Evolutionary conservation across 1,140 invertebrate species (phyloP), one percentile per base, ranked within the genome.

Genomic region (Drosophila tropicalis): DNA sequence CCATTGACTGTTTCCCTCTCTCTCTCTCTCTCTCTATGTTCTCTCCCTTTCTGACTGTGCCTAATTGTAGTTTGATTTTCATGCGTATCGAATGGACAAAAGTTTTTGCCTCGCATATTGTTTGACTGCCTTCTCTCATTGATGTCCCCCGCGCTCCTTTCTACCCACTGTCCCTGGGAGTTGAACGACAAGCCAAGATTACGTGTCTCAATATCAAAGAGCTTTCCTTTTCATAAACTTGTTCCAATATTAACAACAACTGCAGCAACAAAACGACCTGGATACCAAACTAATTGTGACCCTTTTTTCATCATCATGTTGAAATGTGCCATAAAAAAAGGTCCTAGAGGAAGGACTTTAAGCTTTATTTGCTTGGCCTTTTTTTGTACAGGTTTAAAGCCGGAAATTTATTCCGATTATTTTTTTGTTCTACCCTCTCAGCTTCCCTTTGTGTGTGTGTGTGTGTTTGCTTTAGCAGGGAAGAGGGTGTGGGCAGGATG

Each of bases 1-100:
- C 15, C 29, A 41, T 19, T 77, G 39, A n/a, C 51, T 84, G 80
- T 12, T 9, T 1, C 9, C 5, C 41, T 58, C 57, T 62, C 73
- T 56, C 55, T 29, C 56, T 29, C 29, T 29, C 3, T 6, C 29
- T 29, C 5, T 29, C 29, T 29, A n/a, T n/a, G n/a, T n/a, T 58
- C 62, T 63, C 73, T 51, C 55, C 32, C 56, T 6, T 29, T 29
- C 29, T 29, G 75, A 63, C 55, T 89, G 80, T 57, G 75, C 76
- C 77, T 87, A 87, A 87, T 87, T 87, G 84, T 87, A 80, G 80
- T 87, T 87, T 87, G 84, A 87, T 87, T 87, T 89, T 76, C 74
- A 80, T 80, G 70, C 84, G 85, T 80, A 89, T 84, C 80, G 84
- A 87, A 89, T 79, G 83, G n/a, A 63, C n/a, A 62, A 74, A 86